Conservation (phyloP, 2,888 invertebrate genomes). For the Plebejus anna region DNA sequence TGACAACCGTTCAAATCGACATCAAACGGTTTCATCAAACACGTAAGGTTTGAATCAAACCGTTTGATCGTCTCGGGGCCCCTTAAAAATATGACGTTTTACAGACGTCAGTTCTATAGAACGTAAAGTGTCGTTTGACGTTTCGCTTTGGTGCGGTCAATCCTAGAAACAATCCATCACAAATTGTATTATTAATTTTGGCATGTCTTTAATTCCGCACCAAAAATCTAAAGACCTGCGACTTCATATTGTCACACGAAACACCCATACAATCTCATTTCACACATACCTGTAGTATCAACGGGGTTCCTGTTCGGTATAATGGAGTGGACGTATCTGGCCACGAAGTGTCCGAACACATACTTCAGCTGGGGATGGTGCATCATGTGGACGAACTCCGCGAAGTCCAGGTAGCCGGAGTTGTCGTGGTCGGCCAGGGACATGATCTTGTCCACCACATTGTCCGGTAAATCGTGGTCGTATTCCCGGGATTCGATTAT, state of each 20-base stretch:
- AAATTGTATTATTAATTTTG: too few species aligned
- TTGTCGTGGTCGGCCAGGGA: conserved; percentile 80
- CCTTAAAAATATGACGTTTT: too few species aligned
- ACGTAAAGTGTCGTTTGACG: too few species aligned
- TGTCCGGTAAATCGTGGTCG: conserved; percentile 84
- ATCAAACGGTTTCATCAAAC: too few species aligned
- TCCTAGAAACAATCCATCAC: too few species aligned
- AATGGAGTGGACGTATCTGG: conserved; percentile 80
- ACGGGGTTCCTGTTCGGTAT: conserved; percentile 76
- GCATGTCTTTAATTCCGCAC: too few species aligned
- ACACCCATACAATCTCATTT: neutral
- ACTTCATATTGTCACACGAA: neutral
- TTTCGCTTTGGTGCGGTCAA: too few species aligned
- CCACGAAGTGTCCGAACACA: conserved; percentile 83
- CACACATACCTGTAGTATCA: conserved; percentile 67
- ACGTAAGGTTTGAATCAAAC: too few species aligned
- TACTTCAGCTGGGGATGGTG: conserved; percentile 80
- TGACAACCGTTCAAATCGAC: too few species aligned
- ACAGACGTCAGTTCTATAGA: too few species aligned
- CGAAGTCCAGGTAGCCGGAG: conserved; percentile 84
- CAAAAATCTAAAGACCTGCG: neutral
- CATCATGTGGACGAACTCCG: conserved; percentile 87
- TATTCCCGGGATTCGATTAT: conserved; percentile 81
- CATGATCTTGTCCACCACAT: conserved; percentile 84
- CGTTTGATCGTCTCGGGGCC: too few species aligned